Conservation (phyloP, 1,140 invertebrate species). For the Bombus picipes region DNA sequence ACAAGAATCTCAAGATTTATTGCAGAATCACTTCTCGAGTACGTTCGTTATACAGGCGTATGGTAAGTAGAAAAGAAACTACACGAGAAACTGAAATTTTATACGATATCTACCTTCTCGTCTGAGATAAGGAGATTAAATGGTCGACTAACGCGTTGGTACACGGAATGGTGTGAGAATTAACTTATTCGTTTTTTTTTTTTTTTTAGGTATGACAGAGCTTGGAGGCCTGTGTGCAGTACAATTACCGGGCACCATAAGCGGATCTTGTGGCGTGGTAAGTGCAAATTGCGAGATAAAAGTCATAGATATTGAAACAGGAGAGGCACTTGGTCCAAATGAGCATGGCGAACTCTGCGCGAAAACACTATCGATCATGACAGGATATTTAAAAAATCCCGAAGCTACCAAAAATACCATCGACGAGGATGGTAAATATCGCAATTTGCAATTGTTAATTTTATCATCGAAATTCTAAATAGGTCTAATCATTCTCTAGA, state of each 20-base stretch:
- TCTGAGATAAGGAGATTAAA: no score
- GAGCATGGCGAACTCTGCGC: conserved; percentile 82
- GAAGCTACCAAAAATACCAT: conserved; percentile 84
- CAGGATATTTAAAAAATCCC: conserved; percentile 81
- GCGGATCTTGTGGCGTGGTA: conserved; percentile 74
- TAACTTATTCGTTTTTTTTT: no score
- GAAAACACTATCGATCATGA: conserved; percentile 77
- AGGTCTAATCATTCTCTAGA: neutral
- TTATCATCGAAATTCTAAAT: neutral
- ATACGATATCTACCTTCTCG: no score
- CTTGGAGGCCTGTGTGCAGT: conserved; percentile 40
- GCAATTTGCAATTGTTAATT: neutral
- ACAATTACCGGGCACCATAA: neutral
- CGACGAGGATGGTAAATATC: conserved; percentile 80
- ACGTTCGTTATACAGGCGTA: conserved; percentile 60
- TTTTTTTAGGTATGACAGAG: conserved; percentile 71
- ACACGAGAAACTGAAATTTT: neutral
- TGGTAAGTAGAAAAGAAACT: conserved; percentile 55
- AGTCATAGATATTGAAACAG: conserved; percentile 76
- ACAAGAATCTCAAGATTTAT: conserved; percentile 47
- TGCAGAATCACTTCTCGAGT: conserved; percentile 50
- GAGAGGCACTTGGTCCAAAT: conserved; percentile 74
- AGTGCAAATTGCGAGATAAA: conserved; percentile 69
- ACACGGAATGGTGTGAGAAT: no score
- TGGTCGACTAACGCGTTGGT: no score